These are phyloP conservation scores for Pachycephus smyrnensis DNA, from an alignment of 2,888 invertebrate species.

Conservation along the genomic window DNA sequence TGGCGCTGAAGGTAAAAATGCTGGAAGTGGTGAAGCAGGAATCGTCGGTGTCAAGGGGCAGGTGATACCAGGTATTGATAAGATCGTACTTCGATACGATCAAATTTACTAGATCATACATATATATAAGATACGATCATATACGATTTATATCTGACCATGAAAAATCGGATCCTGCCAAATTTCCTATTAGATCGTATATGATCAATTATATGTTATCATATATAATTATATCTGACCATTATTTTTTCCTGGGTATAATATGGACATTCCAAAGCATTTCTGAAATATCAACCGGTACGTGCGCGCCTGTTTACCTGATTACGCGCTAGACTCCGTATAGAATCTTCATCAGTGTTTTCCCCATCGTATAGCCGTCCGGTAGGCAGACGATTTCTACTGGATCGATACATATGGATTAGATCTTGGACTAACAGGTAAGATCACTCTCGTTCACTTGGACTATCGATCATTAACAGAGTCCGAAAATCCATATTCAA, in stretches of 20 bases:
- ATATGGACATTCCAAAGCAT: too few species aligned
- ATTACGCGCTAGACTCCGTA: background rate
- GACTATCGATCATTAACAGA: background rate
- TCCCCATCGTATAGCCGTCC: background rate
- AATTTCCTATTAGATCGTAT: too few species aligned
- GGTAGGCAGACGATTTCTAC: background rate
- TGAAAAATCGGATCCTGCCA: too few species aligned
- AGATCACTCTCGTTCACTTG: background rate
- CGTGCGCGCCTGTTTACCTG: background rate
- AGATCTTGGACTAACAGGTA: background rate
- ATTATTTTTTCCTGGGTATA: too few species aligned
- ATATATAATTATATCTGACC: too few species aligned
- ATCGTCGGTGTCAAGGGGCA: background rate
- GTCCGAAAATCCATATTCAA: background rate
- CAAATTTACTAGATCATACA: too few species aligned
- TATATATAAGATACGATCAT: too few species aligned
- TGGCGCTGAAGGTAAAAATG: background rate
- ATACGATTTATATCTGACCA: too few species aligned
- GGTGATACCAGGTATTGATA: background rate
- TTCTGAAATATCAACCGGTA: background rate
- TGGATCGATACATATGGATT: background rate
- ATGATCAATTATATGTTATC: too few species aligned
- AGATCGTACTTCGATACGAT: background rate
- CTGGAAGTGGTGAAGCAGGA: background rate
- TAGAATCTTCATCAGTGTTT: background rate